Percentiles rank a stretch among this genome's conserved stretches.
Conservation (phyloP, 1,140 invertebrate genomes). For the Hyles euphorbiae region DNA sequence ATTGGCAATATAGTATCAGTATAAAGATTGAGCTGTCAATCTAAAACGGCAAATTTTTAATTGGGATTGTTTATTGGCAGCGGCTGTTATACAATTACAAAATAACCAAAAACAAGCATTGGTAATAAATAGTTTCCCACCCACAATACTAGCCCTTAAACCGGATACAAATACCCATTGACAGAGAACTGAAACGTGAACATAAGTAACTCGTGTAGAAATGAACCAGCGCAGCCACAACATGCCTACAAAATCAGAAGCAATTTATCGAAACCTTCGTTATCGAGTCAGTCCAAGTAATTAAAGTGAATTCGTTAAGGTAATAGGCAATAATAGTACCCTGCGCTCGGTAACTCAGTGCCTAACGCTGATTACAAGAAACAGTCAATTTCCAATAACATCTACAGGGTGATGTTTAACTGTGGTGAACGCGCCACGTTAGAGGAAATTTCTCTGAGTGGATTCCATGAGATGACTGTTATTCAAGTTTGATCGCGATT, state of each 20-base stretch:
- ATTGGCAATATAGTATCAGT: too few species aligned
- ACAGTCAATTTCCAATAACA: conserved; percentile 18
- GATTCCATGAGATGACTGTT: too few species aligned
- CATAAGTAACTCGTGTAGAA: conserved; percentile 6
- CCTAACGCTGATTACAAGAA: conserved; percentile 21
- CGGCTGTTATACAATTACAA: too few species aligned
- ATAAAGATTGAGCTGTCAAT: too few species aligned
- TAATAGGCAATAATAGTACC: conserved; percentile 30
- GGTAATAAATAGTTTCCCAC: background rate
- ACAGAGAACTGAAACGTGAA: conserved; percentile 2
- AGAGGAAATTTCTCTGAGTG: too few species aligned
- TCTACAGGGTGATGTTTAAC: too few species aligned
- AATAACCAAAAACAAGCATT: too few species aligned
- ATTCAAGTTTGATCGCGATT: too few species aligned
- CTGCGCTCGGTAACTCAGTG: conserved; percentile 6
- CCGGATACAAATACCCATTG: conserved; percentile 3
- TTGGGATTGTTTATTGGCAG: too few species aligned
- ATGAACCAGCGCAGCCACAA: conserved; percentile 5
- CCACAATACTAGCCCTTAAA: conserved; percentile 3
- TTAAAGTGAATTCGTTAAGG: conserved; percentile 32
- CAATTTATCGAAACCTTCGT: conserved; percentile 16
- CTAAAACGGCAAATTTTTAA: too few species aligned
- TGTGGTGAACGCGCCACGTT: too few species aligned
- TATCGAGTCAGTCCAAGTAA: conserved; percentile 14
- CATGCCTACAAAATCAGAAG: conserved; percentile 17